Evolutionary conservation across 2,888 invertebrate genomes (phyloP), one percentile per base, ranked within the genome.

Genomic region (Strigamia transsilvanica): DNA sequence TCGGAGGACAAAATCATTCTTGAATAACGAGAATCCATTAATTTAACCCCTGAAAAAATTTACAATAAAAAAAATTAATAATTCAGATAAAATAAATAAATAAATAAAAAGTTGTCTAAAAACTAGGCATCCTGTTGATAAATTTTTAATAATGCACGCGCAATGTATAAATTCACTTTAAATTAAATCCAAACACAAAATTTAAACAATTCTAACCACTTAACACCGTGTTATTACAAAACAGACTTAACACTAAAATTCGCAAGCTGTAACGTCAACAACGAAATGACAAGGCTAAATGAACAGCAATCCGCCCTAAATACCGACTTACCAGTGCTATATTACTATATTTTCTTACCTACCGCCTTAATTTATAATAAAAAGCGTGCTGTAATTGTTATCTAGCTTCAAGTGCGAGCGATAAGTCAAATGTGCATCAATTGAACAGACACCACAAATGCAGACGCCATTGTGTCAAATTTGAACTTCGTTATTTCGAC

Each of bases 401-500:
- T 27, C 56, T 18, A 18, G 56, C 18, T 56, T 56, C 18, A 9
- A 18, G 18, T 18, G 56, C 56, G 56, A 56, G 18, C 56, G 56
- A 18, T 56, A 56, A n/a, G 56, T 18, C 18, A 56, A 46, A 56
- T 18, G 56, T 18, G 18, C 56, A 9, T 18, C 56, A 9, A 56
- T 73, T 73, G 13, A 27, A 73, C 73, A 18, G 18, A 23, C 79
- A 21, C 79, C 51, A 51, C 42, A 38, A 21, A 41, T 82, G 82
- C 78, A 82, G 82, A 82, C 82, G 82, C 82, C 82, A 82, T 82
- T 78, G 82, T 82, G 81, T 34, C 32, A 73, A 73, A 73, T 32
- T 9, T 27, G 27, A 27, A 32, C 27, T 38, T 79, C 42, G 41
- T 38, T 79, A 42, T 79, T 38, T 79, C 79, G 42, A 38, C 56